Base-by-base conservation (phyloP, 2,888 invertebrate species). In the Patella caerulea region DNA sequence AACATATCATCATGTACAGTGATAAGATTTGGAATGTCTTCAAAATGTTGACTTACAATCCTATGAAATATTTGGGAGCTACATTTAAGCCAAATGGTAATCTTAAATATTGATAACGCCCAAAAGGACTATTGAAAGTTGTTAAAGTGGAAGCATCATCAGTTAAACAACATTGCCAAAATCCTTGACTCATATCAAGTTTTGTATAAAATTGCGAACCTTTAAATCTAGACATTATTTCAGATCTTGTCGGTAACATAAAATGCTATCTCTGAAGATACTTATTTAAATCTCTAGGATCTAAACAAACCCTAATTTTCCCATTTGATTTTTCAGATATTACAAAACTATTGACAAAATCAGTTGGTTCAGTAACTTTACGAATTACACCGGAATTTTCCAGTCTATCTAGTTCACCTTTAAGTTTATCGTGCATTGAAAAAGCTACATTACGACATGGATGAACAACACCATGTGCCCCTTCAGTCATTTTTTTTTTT, bases 1-100 rank as follows among this genome's bases (percentile, higher is more conserved):
- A 59, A 59, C n/a, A 59, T 59, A 59, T 59, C n/a, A 59, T 59
- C 59, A 11, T 59, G 59, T n/a, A 59, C 59, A 59, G 59, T 59
- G 5, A 59, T 59, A n/a, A 59, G 19, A 59, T 59, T 59, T 11
- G 59, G n/a, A n/a, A 15, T 59, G 11, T 59, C 59, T 3, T 59
- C 59, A 59, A 59, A 59, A 59, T 59, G 59, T 59, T 59, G 59
- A 59, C 59, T 11, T n/a, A 59, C 59, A 59, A 59, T 59, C 19
- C 59, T 59, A 59, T 59, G 59, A 59, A 59, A n/a, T n/a, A 59
- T 59, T 59, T 59, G 19, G 11, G 59, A 59, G 59, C 59, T n/a
- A 59, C 59, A 59, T n/a, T 59, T 17, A 59, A 17, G 1, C 59
- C 59, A n/a, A 59, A 59, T n/a, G 59, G 59, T 59, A 59, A 59